Percentiles rank a stretch among this genome's conserved stretches.
These are phyloP conservation scores for Paguma larvata DNA, from an alignment of 2,797 vertebrate genomes.

Conservation along the genomic window DNA sequence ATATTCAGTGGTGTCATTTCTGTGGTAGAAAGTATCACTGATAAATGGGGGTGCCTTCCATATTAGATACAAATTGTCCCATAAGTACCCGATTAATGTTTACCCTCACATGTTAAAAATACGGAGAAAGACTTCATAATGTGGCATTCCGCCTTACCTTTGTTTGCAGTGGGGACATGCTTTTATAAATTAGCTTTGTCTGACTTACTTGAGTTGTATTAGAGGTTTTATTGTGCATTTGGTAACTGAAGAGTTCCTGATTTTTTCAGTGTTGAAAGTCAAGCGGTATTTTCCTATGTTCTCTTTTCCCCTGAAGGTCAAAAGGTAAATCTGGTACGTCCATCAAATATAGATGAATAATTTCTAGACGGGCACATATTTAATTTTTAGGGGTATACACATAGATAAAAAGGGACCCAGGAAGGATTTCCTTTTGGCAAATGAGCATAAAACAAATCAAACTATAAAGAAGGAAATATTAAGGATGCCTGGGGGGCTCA, in stretches of 20 bases:
- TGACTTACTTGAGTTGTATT: neutral
- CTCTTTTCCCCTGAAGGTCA: slow-evolving; percentile 60
- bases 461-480: slow-evolving; percentile 35
- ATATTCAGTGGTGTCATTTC: neutral
- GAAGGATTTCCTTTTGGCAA: slow-evolving; percentile 60
- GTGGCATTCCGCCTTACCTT: neutral
- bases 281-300: slow-evolving; percentile 38
- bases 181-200: neutral
- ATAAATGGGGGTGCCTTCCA: neutral
- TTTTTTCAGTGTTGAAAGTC: slow-evolving; percentile 18
- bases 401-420: neutral
- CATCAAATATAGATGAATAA: slow-evolving; percentile 76
- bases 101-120: neutral
- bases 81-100: neutral
- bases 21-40: fast-evolving
- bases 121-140: neutral
- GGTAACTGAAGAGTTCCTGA: slow-evolving; percentile 57
- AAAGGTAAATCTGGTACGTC: slow-evolving; percentile 63
- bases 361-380: slow-evolving; percentile 59
- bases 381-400: slow-evolving; percentile 77
- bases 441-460: neutral
- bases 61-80: neutral
- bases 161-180: neutral
- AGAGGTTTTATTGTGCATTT: neutral
- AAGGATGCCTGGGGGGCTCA: no score